Evolutionary conservation across 2,888 invertebrate genomes (phyloP).

Genomic region (Morinoia aosen): DNA sequence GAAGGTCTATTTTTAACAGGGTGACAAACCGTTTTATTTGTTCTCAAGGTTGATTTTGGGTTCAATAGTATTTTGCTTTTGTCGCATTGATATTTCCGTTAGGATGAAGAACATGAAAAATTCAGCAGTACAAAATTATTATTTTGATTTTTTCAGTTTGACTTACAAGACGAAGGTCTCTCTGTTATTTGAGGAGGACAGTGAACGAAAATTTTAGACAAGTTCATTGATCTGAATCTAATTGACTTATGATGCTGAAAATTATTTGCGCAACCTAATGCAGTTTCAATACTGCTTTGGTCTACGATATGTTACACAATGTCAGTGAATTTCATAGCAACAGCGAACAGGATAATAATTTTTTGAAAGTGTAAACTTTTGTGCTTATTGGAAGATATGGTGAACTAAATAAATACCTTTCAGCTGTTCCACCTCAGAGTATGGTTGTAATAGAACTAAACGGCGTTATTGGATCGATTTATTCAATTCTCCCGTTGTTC

Average conservation of each 20-base stretch:
- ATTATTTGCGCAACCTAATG: background rate
- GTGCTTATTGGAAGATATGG: background rate
- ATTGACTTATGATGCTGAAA: background rate
- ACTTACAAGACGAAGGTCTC: background rate
- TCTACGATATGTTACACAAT: background rate
- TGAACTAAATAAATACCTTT: background rate
- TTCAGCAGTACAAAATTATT: background rate
- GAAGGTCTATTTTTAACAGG: conserved; percentile 61
- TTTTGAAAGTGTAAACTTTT: background rate
- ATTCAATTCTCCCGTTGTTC: background rate
- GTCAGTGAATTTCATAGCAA: background rate
- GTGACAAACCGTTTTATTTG: conserved; percentile 72
- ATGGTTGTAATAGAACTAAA: background rate
- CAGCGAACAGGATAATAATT: background rate
- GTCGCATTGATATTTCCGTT: background rate
- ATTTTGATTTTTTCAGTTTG: background rate
- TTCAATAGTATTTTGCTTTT: background rate
- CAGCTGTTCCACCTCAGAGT: background rate
- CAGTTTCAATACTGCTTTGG: background rate
- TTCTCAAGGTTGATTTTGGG: background rate
- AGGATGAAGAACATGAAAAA: background rate
- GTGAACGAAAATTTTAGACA: background rate
- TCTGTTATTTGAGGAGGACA: background rate
- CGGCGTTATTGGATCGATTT: background rate
- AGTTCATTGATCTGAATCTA: background rate